Percentiles rank a stretch among this genome's conserved stretches.
Conservation (phyloP, 2,113 vertebrate species). For the Myxocyprinus asiaticus region DNA sequence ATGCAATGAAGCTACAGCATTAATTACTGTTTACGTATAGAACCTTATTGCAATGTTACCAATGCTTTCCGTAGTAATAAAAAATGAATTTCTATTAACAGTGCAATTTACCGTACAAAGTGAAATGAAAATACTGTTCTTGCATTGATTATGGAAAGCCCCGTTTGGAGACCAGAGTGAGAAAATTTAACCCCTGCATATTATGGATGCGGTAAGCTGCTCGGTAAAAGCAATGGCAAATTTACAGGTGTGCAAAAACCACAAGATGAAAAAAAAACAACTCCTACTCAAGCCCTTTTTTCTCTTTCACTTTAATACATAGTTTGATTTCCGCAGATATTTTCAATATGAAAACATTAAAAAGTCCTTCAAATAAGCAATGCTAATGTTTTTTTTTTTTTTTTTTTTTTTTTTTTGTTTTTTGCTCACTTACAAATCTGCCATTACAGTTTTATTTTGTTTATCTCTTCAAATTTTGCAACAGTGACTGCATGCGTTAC, state of each 20-base stretch:
- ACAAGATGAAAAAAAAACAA: slow-evolving; percentile 76
- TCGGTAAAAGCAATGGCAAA: slow-evolving; percentile 72
- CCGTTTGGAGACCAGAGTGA: slow-evolving; percentile 64
- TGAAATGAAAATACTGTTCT: slow-evolving; percentile 38
- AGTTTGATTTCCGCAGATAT: slow-evolving; percentile 47
- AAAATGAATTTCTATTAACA: not conserved
- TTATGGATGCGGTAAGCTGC: slow-evolving; percentile 78
- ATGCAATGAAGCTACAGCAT: too few relatives aligned
- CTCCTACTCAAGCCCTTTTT: slow-evolving; percentile 57
- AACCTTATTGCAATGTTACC: too few relatives aligned
- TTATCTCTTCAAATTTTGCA: not conserved
- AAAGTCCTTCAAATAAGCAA: too few relatives aligned
- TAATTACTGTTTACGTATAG: too few relatives aligned
- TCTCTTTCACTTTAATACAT: slow-evolving; percentile 63
- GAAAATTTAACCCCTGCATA: slow-evolving; percentile 75
- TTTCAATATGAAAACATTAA: not conserved
- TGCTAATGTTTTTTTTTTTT: too few relatives aligned
- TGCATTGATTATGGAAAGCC: slow-evolving; percentile 73
- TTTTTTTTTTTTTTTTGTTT: too few relatives aligned
- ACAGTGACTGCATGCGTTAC: not conserved
- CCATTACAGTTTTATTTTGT: too few relatives aligned
- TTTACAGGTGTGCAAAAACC: slow-evolving; percentile 80
- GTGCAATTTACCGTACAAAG: slow-evolving; percentile 1
- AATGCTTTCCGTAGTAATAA: too few relatives aligned
- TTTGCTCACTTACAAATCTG: too few relatives aligned